Conservation (phyloP, 2,797 vertebrate genomes). For the Gymnoscopelus microlampas region DNA sequence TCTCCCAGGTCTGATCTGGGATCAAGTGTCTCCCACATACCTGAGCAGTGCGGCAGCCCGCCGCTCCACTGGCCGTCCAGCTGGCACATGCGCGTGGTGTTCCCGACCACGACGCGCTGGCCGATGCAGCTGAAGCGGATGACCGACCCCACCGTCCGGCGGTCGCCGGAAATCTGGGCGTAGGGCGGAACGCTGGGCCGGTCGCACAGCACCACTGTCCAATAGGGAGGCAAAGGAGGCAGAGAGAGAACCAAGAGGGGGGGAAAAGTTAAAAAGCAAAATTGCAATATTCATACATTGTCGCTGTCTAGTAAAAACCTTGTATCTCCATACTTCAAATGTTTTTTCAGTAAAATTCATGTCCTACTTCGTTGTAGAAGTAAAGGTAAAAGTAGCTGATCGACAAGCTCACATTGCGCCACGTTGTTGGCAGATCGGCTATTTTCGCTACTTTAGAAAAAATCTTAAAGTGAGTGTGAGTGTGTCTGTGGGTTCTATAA, state of each 20-base stretch:
- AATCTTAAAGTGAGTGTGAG: too few relatives aligned
- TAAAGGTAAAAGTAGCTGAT: too few relatives aligned
- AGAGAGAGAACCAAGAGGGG: background rate
- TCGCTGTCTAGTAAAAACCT: too few relatives aligned
- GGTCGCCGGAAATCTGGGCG: slow-evolving; percentile 91
- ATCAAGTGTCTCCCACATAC: slow-evolving; percentile 73
- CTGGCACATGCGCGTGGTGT: slow-evolving; percentile 95
- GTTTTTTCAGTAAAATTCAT: too few relatives aligned
- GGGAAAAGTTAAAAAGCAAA: too few relatives aligned
- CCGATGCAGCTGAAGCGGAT: slow-evolving; percentile 93
- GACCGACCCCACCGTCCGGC: slow-evolving; percentile 89
- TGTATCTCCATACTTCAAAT: too few relatives aligned
- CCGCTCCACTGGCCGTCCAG: slow-evolving; percentile 96
- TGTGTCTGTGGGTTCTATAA: too few relatives aligned
- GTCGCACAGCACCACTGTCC: slow-evolving; percentile 93
- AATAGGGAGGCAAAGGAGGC: slow-evolving; percentile 35
- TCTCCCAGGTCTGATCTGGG: slow-evolving; percentile 23
- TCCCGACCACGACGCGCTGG: slow-evolving; percentile 87
- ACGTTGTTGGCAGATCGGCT: too few relatives aligned
- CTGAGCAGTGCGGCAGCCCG: slow-evolving; percentile 95
- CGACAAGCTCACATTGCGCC: too few relatives aligned
- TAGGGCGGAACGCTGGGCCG: slow-evolving; percentile 92
- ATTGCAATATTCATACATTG: too few relatives aligned
- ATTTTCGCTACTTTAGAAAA: too few relatives aligned
- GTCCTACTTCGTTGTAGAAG: too few relatives aligned